Evolutionary conservation across 2,113 vertebrate species (phyloP).

Genomic region (Menura novaehollandiae): DNA sequence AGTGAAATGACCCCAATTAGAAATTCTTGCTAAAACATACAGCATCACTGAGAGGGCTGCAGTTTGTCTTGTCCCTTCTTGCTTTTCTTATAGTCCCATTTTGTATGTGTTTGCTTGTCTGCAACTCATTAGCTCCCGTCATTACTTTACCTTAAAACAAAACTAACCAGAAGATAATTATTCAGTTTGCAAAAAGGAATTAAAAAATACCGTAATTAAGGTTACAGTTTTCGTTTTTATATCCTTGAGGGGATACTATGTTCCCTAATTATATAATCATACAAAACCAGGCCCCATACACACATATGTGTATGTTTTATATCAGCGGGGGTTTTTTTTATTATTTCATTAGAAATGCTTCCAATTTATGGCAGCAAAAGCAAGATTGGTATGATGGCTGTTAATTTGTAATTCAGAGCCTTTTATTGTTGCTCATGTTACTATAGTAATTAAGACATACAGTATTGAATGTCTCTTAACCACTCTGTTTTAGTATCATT

Average conservation of each 20-base stretch:
- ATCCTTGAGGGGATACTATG: neutral
- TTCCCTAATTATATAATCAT: conserved; percentile 11
- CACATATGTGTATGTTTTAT: neutral
- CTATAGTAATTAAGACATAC: neutral
- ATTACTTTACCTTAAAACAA: conserved; percentile 31
- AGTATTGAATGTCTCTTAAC: neutral
- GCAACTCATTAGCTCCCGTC: conserved; percentile 12
- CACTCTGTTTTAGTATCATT: neutral
- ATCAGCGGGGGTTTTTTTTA: neutral
- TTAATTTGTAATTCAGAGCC: neutral
- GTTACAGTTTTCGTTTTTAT: conserved; percentile 9
- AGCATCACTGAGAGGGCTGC: neutral
- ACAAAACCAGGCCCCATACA: neutral
- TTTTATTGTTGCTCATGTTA: neutral
- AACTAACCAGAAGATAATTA: conserved; percentile 6
- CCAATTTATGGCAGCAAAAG: neutral
- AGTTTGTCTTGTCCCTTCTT: neutral
- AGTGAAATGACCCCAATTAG: conserved; percentile 57
- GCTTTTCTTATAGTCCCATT: conserved; percentile 1
- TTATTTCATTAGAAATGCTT: neutral
- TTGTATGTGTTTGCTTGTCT: neutral
- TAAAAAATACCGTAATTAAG: neutral
- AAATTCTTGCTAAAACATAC: conserved; percentile 49
- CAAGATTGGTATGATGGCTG: neutral
- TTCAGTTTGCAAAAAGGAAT: neutral